Evolutionary conservation across 2,797 vertebrate genomes (phyloP).

Genomic region (Tympanoctomys barrerae): DNA sequence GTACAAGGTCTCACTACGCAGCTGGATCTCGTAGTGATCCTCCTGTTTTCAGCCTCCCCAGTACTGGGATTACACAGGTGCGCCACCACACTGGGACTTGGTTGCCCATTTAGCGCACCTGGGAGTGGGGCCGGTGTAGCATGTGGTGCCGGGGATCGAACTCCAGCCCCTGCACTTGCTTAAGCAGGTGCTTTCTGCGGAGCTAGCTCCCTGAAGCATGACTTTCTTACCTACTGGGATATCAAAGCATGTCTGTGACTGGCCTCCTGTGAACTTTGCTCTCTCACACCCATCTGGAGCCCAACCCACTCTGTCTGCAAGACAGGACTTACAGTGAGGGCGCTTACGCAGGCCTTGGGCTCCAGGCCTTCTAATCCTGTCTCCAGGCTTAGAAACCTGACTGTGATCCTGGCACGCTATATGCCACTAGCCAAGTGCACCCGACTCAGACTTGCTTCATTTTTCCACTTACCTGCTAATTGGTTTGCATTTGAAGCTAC

Average conservation of each 20-base stretch:
- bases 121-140: too few species aligned
- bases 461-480: not conserved
- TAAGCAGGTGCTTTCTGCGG: too few species aligned
- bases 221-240: not conserved
- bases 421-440: not conserved
- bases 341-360: not conserved
- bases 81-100: too few species aligned
- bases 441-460: rapidly evolving
- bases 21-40: too few species aligned
- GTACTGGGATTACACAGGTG: too few species aligned
- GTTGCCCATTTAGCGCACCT: too few species aligned
- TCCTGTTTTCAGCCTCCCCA: too few species aligned
- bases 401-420: not conserved
- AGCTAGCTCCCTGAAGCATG: too few species aligned
- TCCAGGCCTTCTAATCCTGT: not conserved
- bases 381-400: constrained; percentile 6
- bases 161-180: too few species aligned
- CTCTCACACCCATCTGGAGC: not conserved
- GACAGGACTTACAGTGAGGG: not conserved
- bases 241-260: not conserved
- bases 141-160: too few species aligned
- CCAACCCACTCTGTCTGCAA: not conserved
- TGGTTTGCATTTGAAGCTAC: not conserved
- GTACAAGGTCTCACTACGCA: too few species aligned
- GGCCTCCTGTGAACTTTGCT: not conserved